Conservation (phyloP, 2,797 vertebrate genomes). For the Ctenosaura bakeri region DNA sequence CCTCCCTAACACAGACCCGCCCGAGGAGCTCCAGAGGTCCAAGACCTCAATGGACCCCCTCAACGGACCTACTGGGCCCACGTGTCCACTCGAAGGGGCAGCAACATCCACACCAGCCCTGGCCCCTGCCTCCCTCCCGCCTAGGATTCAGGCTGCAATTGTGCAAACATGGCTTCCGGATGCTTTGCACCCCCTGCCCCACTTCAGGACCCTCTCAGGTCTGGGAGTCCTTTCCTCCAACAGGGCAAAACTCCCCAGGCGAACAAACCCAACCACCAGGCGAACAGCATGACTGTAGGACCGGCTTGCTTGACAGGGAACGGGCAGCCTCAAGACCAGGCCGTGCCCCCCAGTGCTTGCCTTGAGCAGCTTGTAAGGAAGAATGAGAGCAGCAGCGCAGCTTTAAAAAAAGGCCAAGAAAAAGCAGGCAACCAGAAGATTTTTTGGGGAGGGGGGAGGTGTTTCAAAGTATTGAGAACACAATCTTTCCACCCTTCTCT, state of each 20-base stretch:
- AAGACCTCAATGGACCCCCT: not conserved
- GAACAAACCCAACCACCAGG: rapidly evolving
- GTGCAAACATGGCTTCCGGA: not conserved
- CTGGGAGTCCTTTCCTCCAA: rapidly evolving
- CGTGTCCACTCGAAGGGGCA: too few relatives aligned
- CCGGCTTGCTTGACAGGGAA: not conserved
- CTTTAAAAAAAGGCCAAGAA: not conserved
- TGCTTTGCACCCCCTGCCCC: not conserved
- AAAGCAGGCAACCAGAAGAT: not conserved
- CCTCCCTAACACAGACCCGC: not conserved
- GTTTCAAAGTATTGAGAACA: too few relatives aligned
- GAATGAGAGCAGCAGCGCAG: too few relatives aligned
- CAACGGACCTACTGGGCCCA: too few relatives aligned
- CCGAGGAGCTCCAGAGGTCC: not conserved
- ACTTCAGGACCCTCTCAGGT: not conserved
- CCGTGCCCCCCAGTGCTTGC: not conserved
- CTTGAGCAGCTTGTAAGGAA: rapidly evolving
- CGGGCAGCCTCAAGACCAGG: not conserved
- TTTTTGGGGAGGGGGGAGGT: too few relatives aligned
- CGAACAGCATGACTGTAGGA: rapidly evolving
- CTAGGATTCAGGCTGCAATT: not conserved
- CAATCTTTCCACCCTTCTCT: too few relatives aligned
- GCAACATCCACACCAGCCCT: too few relatives aligned
- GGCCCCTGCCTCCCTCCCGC: not conserved
- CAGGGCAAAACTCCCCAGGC: rapidly evolving